Conservation (phyloP, 23 tunicate species). For the Diplosoma virens region DNA sequence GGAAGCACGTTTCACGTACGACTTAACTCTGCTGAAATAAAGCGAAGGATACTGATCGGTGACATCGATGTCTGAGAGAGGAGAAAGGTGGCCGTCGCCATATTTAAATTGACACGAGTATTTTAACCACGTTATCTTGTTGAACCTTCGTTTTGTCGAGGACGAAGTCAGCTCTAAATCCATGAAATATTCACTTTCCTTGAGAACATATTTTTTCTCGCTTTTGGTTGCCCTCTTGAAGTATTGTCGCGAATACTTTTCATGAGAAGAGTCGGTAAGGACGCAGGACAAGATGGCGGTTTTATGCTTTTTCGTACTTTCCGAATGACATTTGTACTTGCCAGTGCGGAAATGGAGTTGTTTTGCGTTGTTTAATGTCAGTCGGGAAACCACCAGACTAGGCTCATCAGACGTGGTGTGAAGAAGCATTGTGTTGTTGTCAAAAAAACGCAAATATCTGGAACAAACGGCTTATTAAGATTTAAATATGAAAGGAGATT, state of each 20-base stretch:
- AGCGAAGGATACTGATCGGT: conserved; percentile 43
- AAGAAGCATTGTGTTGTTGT: conserved; percentile 31
- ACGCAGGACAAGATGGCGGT: conserved; percentile 22
- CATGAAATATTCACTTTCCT: conserved; percentile 35
- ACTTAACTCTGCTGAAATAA: conserved; percentile 49
- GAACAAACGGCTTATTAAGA: not conserved
- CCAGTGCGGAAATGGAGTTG: conserved; percentile 33
- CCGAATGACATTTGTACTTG: conserved; percentile 20
- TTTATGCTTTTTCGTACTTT: conserved; percentile 8
- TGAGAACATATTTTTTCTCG: conserved; percentile 30
- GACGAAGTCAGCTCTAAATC: conserved; percentile 45
- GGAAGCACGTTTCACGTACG: conserved; percentile 11
- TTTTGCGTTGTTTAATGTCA: conserved; percentile 16
- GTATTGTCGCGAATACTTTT: not conserved
- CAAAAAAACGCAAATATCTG: conserved; percentile 57
- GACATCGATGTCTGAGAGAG: conserved; percentile 1
- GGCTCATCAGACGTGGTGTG: conserved; percentile 49
- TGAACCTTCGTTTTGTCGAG: conserved; percentile 15
- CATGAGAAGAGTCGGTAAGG: not conserved
- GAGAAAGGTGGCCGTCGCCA: not conserved
- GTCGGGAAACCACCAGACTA: conserved; percentile 17
- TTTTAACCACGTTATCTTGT: conserved; percentile 41
- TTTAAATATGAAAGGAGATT: too few relatives aligned
- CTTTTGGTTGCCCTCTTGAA: not conserved
- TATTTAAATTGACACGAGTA: conserved; percentile 27